Evolutionary conservation across 2,113 vertebrate species (phyloP).

Genomic region (Ammospiza caudacuta): DNA sequence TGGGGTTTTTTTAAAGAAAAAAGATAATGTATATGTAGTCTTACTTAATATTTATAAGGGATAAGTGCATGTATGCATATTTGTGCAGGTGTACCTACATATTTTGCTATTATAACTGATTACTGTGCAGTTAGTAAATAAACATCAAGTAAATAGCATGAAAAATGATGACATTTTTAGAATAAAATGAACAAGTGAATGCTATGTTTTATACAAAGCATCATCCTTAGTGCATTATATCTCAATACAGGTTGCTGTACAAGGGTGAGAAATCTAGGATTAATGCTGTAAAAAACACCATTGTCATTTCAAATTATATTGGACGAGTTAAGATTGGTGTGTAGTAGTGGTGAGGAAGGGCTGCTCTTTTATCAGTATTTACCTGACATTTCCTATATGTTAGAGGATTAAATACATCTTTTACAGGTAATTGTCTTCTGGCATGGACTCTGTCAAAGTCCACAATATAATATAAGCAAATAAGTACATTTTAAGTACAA

Average conservation of each 20-base stretch:
- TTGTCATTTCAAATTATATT: not conserved
- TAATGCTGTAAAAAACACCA: not conserved
- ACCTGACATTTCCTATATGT: not conserved
- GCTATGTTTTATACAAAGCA: not conserved
- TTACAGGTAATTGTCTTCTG: not conserved
- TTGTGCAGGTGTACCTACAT: not conserved
- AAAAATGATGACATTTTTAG: not conserved
- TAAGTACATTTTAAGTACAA: not conserved
- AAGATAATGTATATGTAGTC: not conserved
- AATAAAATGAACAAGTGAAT: not conserved
- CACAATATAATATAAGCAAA: not conserved
- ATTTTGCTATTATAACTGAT: not conserved
- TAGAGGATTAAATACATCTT: not conserved
- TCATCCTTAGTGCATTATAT: not conserved
- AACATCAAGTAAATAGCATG: not conserved
- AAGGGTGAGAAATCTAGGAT: not conserved
- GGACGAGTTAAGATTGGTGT: not conserved
- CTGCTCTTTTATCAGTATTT: not conserved
- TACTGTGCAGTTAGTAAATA: not conserved
- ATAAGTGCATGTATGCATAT: not conserved
- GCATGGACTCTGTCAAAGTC: not conserved
- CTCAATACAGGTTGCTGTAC: not conserved
- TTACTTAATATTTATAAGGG: not conserved
- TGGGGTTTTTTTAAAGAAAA: not conserved
- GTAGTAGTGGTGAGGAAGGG: not conserved